A percentile compares a stretch with the other conserved stretches of the same genome.
Conservation (phyloP, 2,113 vertebrate species). For the Epinephelus lanceolatus region DNA sequence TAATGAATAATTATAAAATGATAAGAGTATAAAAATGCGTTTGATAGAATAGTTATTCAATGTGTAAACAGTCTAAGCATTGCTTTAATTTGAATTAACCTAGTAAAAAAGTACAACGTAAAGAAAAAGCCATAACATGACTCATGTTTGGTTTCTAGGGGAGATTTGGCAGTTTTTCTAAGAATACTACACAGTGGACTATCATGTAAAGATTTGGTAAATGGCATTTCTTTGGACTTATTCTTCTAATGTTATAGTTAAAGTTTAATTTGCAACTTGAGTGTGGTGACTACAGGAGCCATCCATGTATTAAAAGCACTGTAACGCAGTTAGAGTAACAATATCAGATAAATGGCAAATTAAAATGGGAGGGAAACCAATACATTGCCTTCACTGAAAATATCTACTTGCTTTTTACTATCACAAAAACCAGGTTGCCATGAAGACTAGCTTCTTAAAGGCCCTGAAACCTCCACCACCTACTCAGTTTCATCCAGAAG, state of each 20-base stretch:
- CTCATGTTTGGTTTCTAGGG: neutral
- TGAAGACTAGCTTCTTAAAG: neutral
- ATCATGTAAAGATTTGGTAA: conserved; percentile 18
- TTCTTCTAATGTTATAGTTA: neutral
- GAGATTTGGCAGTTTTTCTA: conserved; percentile 8
- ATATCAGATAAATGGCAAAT: neutral
- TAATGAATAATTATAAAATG: conserved; percentile 28
- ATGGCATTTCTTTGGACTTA: conserved; percentile 19
- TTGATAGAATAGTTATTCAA: conserved; percentile 39
- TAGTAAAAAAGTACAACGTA: neutral
- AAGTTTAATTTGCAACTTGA: neutral
- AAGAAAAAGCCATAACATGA: conserved; percentile 9
- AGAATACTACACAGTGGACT: neutral
- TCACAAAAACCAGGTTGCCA: neutral
- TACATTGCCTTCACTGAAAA: neutral
- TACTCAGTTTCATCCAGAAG: neutral
- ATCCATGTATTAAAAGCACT: neutral
- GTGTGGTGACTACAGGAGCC: neutral
- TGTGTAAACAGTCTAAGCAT: conserved; percentile 39
- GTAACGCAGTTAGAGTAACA: neutral
- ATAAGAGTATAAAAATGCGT: conserved; percentile 31
- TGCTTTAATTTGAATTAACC: conserved; percentile 8
- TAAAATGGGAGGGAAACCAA: neutral
- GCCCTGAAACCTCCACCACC: neutral
- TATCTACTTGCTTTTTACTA: neutral